Evolutionary conservation across 2,888 invertebrate species (phyloP).

Genomic region (Clunio marinus): DNA sequence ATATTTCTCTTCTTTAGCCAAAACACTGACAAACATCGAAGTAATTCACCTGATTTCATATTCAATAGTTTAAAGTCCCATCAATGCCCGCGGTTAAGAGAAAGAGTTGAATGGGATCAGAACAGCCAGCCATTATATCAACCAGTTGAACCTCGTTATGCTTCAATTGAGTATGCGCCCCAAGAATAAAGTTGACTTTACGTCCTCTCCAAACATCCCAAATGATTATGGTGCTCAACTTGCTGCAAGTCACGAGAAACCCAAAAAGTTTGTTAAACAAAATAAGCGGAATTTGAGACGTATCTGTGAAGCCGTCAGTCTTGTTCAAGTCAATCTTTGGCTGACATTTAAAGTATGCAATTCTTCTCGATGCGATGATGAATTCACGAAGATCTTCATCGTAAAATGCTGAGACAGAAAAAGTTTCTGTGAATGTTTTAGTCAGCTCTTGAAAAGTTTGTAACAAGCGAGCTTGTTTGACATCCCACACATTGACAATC

Average conservation of each 20-base stretch:
- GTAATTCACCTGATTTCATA: too few species aligned
- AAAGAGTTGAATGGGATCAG: constrained; percentile 68
- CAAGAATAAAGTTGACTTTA: constrained; percentile 50
- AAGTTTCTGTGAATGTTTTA: constrained; percentile 58
- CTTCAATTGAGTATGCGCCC: constrained; percentile 64
- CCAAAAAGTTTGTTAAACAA: constrained; percentile 73
- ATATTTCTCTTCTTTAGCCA: too few species aligned
- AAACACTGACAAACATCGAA: too few species aligned
- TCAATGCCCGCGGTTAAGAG: constrained; percentile 76
- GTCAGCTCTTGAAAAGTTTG: constrained; percentile 65
- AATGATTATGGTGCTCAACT: constrained; percentile 74
- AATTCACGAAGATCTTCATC: constrained; percentile 63
- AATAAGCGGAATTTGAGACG: constrained; percentile 58
- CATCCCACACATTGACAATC: constrained; percentile 71
- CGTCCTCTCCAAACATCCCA: constrained; percentile 71
- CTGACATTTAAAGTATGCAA: constrained; percentile 62
- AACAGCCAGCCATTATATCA: constrained; percentile 75
- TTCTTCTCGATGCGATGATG: constrained; percentile 61
- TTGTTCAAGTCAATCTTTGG: constrained; percentile 62
- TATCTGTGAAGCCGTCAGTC: constrained; percentile 70
- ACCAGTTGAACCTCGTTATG: constrained; percentile 61
- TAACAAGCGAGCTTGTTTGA: constrained; percentile 60
- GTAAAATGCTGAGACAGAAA: constrained; percentile 60
- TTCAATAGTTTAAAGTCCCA: too few species aligned
- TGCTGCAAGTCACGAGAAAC: constrained; percentile 69